Evolutionary conservation across 2,113 vertebrate genomes (phyloP).

Genomic region (Nothocercus nigrocapillus): DNA sequence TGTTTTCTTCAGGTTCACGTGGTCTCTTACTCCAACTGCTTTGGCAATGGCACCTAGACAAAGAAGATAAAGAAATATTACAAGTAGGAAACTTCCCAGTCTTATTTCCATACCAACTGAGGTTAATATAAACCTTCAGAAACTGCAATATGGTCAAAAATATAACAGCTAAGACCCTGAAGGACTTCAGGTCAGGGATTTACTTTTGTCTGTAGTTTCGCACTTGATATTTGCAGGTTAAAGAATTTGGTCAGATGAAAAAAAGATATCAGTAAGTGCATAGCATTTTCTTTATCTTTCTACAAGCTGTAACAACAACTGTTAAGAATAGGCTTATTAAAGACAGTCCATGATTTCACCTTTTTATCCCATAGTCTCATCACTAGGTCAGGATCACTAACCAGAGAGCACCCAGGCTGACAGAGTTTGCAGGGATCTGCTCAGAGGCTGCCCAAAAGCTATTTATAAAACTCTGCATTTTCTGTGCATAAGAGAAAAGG

Average conservation of each 20-base stretch:
- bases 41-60: slow-evolving; percentile 90
- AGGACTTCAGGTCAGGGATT: background rate
- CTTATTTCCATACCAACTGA: background rate
- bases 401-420: background rate
- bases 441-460: background rate
- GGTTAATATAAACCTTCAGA: background rate
- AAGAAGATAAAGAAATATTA: background rate
- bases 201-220: background rate
- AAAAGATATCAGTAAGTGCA: background rate
- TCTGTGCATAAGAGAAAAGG: background rate
- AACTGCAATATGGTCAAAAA: background rate
- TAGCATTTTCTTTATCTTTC: background rate
- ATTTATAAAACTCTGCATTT: background rate
- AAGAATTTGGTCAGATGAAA: background rate
- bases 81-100: background rate
- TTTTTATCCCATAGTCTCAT: background rate
- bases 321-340: background rate
- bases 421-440: background rate
- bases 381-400: background rate
- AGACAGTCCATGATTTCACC: background rate
- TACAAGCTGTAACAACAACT: background rate
- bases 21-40: slow-evolving; percentile 83
- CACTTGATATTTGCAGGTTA: background rate
- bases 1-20: slow-evolving; percentile 41
- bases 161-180: background rate